Percentiles rank a stretch among this genome's conserved stretches.
Conservation (phyloP, 2,888 invertebrate genomes). For the Phasia obesa region DNA sequence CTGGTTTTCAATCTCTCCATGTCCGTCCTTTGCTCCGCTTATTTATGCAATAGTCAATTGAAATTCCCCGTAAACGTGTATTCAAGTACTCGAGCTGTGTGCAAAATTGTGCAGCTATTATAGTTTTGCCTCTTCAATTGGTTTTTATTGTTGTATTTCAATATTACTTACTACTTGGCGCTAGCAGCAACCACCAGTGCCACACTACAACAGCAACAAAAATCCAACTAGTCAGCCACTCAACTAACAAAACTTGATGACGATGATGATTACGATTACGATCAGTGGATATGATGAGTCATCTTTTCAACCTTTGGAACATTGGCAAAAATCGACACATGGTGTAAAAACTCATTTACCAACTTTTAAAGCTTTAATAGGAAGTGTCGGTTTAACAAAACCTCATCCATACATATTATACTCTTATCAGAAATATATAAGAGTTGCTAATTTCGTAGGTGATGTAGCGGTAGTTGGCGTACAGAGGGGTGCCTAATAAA, state of each 20-base stretch:
- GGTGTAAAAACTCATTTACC: constrained; percentile 54
- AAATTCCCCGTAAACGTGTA: constrained; percentile 30
- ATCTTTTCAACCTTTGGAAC: constrained; percentile 68
- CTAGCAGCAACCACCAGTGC: constrained; percentile 41
- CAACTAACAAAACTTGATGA: constrained; percentile 22
- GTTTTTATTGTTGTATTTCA: constrained; percentile 25
- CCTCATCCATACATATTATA: neutral
- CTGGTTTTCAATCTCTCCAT: constrained; percentile 8
- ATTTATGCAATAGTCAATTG: constrained; percentile 26
- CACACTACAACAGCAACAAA: constrained; percentile 4
- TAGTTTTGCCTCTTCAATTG: constrained; percentile 14
- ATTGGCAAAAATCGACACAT: constrained; percentile 59
- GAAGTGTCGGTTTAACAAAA: constrained; percentile 52
- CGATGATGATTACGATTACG: constrained; percentile 41
- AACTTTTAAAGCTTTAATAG: constrained; percentile 13
- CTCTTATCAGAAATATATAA: constrained; percentile 14
- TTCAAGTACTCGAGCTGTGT: neutral
- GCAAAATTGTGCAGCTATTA: neutral
- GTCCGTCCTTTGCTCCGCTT: neutral
- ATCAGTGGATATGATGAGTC: constrained; percentile 58
- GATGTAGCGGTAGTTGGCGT: neutral
- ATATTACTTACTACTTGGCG: constrained; percentile 38
- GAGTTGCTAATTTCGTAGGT: neutral
- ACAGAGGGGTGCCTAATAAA: constrained; percentile 58
- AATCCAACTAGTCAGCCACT: constrained; percentile 17